These are phyloP conservation scores for Campoletis raptor DNA, from an alignment of 2,888 invertebrate genomes.

Conservation along the genomic window DNA sequence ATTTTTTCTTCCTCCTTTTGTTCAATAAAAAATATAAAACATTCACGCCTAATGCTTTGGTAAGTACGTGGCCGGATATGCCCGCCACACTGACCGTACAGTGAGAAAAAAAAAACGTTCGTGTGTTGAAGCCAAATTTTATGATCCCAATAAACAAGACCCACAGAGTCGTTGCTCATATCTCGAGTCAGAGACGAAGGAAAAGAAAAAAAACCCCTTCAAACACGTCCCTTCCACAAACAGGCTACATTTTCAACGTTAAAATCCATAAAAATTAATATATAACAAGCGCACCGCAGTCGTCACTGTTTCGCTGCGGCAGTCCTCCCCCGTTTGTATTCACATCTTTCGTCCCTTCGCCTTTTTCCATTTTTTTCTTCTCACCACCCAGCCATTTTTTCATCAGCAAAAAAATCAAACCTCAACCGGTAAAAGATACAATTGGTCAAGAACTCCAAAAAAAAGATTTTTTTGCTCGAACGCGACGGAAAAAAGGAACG, in stretches of 20 bases:
- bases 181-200: constrained; percentile 28
- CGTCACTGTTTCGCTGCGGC: constrained; percentile 72
- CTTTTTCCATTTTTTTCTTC: constrained; percentile 51
- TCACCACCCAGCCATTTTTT: constrained; percentile 53
- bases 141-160: constrained; percentile 65
- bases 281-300: constrained; percentile 69
- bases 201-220: constrained; percentile 36
- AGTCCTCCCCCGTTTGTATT: constrained; percentile 56
- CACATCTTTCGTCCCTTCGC: constrained; percentile 38
- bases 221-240: constrained; percentile 41
- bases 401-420: constrained; percentile 75
- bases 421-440: constrained; percentile 71
- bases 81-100: constrained; percentile 18
- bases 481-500: constrained; percentile 61
- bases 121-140: constrained; percentile 56
- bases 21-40: constrained; percentile 3
- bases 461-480: constrained; percentile 39
- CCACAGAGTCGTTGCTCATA: constrained; percentile 52
- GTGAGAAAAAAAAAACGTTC: constrained; percentile 27
- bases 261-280: constrained; percentile 81
- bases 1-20: constrained; percentile 23
- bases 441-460: constrained; percentile 35
- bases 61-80: constrained; percentile 29
- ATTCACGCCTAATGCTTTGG: constrained; percentile 29
- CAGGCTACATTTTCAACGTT: constrained; percentile 72